Evolutionary conservation across 2,888 invertebrate genomes (phyloP).

Genomic region (Lasioglossum pauxillum): DNA sequence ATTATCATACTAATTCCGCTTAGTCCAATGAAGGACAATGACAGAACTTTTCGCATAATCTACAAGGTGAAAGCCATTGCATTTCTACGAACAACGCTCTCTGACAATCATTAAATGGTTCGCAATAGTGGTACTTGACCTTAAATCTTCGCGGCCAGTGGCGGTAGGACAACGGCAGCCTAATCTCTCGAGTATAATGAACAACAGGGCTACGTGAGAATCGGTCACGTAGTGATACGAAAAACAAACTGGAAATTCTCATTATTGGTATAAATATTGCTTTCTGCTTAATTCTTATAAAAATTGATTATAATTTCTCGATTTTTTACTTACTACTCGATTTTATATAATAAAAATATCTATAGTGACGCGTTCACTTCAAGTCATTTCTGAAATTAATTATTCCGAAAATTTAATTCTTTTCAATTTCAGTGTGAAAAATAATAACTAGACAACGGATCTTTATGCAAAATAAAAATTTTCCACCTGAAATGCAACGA

Average conservation of each 20-base stretch:
- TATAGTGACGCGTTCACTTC: no score
- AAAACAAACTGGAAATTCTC: neutral
- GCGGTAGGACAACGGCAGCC: neutral
- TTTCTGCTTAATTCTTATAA: neutral
- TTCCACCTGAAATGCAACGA: no score
- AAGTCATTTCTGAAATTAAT: no score
- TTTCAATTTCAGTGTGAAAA: no score
- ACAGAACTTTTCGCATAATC: no score
- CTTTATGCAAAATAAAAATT: no score
- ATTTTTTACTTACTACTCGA: no score
- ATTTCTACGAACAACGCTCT: neutral
- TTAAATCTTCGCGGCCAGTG: constrained; percentile 23
- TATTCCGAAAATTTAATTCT: no score
- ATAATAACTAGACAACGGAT: no score
- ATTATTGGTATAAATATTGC: neutral
- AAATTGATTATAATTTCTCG: neutral
- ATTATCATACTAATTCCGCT: neutral
- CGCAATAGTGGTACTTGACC: constrained; percentile 44
- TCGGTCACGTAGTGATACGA: neutral
- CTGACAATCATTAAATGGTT: constrained; percentile 17
- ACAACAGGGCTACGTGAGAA: neutral
- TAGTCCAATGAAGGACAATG: no score
- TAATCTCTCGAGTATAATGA: constrained; percentile 33
- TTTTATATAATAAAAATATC: no score
- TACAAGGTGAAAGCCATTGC: neutral